These are phyloP conservation scores for Epizoanthus scotinus DNA, from an alignment of 92 coral and sea anemone genomes.

Conservation along the genomic window DNA sequence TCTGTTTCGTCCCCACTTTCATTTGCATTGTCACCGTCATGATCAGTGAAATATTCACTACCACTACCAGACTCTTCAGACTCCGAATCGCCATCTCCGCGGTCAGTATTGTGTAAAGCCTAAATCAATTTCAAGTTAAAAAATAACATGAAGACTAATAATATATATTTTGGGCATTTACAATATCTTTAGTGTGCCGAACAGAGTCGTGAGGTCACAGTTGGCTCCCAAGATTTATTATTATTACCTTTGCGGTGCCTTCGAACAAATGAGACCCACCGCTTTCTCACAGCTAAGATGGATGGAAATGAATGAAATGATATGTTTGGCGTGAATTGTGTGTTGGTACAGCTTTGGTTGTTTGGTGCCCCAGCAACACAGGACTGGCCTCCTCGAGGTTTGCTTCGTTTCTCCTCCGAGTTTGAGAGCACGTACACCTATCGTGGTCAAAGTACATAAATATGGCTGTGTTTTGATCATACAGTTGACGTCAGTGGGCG, in stretches of 20 bases:
- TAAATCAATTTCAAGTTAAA: too few relatives aligned
- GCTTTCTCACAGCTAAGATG: neutral
- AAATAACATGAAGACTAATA: too few relatives aligned
- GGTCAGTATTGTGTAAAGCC: neutral
- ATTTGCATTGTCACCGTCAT: neutral
- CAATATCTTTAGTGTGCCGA: neutral
- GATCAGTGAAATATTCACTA: conserved; percentile 1
- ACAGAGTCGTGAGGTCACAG: neutral
- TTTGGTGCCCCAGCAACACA: neutral
- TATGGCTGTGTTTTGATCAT: too few relatives aligned
- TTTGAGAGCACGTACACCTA: too few relatives aligned
- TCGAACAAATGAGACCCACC: neutral
- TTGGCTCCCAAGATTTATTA: neutral
- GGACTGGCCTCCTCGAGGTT: conserved; percentile 2
- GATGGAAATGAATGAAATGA: conserved; percentile 27
- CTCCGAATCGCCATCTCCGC: neutral
- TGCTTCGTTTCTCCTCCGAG: neutral
- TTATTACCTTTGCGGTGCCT: neutral
- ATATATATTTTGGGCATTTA: too few relatives aligned
- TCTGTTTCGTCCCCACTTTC: neutral
- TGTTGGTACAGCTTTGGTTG: conserved; percentile 8
- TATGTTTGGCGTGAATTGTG: neutral
- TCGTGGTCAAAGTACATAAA: too few relatives aligned
- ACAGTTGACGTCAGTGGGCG: too few relatives aligned
- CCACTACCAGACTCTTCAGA: neutral